Base-by-base conservation (phyloP, 2,113 vertebrate species). In the Oncorhynchus tshawytscha region DNA sequence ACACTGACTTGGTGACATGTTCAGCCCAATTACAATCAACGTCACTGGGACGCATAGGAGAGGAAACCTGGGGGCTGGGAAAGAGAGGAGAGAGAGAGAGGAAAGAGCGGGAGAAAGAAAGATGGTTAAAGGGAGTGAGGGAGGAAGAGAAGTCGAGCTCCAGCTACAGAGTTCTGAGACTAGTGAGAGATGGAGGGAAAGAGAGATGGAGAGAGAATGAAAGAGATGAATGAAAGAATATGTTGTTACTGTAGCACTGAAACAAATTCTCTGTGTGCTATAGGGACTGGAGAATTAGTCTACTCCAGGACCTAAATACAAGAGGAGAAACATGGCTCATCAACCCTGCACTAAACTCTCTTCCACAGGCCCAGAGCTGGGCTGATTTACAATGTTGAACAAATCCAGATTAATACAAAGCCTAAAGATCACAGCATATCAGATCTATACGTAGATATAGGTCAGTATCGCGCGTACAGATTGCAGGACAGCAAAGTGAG, bases 1-100 rank as follows among this genome's bases (percentile, higher is more conserved):
- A 67, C 71, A 77, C 81, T 81, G 81, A 82, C 74, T 79, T 81
- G 76, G 84, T 84, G 85, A 88, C 80, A 85, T 4, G 76, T 81
- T 90, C 79, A 49, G 77, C 84, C 85, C 68, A 72, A 82, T 90
- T 90, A 89, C 76, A 88, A 73, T 89, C 88, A 87, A 74, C 77
- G 84, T 87, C 89, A 84, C 29, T 31, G 29, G 20, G 66, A 54
- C 5, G 1, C 29, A n/a, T 59, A 22, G 75, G 66, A 69, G 72
- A 73, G 79, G 76, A 78, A 79, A 85, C 73, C 73, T 20, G 59
- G 65, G 74, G 77, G 64, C 72, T 48, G 65, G 57, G 67, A 74
- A 29, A 62, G 34, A 29, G 68, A 76, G 66, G 75, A 76, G 74
- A 73, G 76, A 71, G 69, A 70, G 27, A 34, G 27, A 45, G 68